Evolutionary conservation across 2,888 invertebrate species (phyloP).

Genomic region (Dyspetes luteomarginatus): DNA sequence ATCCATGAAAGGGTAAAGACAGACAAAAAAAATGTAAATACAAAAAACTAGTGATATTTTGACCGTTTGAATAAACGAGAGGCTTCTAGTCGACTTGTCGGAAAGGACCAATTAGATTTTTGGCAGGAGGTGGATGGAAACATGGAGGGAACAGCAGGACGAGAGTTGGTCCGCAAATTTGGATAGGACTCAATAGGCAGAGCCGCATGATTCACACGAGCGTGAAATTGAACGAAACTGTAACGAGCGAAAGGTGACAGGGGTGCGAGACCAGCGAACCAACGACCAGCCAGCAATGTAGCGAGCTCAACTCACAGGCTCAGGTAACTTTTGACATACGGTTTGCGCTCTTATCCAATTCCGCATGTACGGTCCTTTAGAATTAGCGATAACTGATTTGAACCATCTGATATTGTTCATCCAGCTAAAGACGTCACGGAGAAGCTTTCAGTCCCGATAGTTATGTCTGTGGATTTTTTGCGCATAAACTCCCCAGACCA

Average conservation of each 20-base stretch:
- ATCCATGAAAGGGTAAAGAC: too few species aligned
- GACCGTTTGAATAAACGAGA: not conserved
- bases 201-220: constrained; percentile 47
- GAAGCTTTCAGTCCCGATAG: not conserved
- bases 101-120: constrained; percentile 25
- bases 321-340: constrained; percentile 69
- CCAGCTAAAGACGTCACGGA: not conserved
- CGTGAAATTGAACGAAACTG: constrained; percentile 58
- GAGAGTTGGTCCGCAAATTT: constrained; percentile 24
- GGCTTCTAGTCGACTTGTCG: not conserved
- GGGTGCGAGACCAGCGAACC: not conserved
- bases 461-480: too few species aligned
- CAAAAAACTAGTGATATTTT: not conserved
- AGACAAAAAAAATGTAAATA: too few species aligned
- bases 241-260: constrained; percentile 9
- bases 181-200: constrained; percentile 32
- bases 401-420: not conserved
- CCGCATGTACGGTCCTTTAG: constrained; percentile 9
- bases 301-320: constrained; percentile 44
- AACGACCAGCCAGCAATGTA: constrained; percentile 8
- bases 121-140: not conserved
- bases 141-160: not conserved
- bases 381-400: not conserved
- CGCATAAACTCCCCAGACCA: too few species aligned
- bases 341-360: constrained; percentile 64